Evolutionary conservation across 2,113 vertebrate genomes (phyloP).

Genomic region (Phrynosoma platyrhinos): DNA sequence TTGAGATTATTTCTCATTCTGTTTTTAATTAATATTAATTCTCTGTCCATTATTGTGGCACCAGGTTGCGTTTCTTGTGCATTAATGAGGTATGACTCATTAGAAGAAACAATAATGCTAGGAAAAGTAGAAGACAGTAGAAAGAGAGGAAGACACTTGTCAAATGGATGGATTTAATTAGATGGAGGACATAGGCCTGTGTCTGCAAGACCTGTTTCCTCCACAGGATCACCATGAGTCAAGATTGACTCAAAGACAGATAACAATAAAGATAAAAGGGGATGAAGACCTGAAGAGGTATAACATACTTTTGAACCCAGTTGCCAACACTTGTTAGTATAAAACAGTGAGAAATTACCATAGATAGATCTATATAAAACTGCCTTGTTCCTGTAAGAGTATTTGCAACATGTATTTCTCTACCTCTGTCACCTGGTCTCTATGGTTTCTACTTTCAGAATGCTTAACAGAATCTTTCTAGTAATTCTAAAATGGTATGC

Average conservation of each 20-base stretch:
- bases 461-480: background rate
- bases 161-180: too few species aligned
- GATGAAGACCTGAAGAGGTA: background rate
- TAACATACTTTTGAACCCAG: slow-evolving; percentile 36
- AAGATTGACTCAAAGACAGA: too few species aligned
- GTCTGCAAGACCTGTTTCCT: too few species aligned
- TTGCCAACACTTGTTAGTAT: background rate
- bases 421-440: background rate
- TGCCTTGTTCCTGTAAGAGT: background rate
- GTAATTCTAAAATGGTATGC: background rate
- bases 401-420: background rate
- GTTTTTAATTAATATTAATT: slow-evolving; percentile 18
- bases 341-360: background rate
- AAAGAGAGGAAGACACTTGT: too few species aligned
- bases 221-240: too few species aligned
- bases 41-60: background rate
- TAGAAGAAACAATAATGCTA: too few species aligned
- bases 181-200: too few species aligned
- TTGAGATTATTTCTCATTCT: background rate
- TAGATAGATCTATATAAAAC: too few species aligned
- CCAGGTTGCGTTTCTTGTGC: slow-evolving; percentile 1
- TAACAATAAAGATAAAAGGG: too few species aligned
- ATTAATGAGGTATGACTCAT: background rate
- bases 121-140: too few species aligned
- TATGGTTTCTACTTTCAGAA: background rate